Percentiles rank a stretch among this genome's conserved stretches.
Evolutionary conservation across 2,797 vertebrate genomes (phyloP).

Genomic region (Hoplostethus mediterraneus): DNA sequence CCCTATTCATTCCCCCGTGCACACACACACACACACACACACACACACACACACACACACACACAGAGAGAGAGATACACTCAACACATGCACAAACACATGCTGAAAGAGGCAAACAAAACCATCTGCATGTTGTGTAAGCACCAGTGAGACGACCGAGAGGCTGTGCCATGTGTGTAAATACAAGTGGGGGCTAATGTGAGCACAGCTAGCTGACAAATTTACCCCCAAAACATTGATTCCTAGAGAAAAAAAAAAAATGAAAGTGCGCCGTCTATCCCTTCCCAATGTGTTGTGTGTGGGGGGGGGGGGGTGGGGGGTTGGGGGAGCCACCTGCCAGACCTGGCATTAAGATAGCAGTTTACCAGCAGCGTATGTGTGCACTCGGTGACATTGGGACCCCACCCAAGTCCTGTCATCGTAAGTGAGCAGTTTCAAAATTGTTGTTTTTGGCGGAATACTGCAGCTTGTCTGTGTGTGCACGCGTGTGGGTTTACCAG

Average conservation of each 20-base stretch:
- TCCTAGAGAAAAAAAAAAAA: conserved; percentile 42
- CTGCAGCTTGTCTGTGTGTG: conserved; percentile 10
- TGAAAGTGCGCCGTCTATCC: conserved; percentile 24
- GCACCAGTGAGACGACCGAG: conserved; percentile 52
- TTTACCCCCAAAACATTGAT: conserved; percentile 8
- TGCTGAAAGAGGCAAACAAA: conserved; percentile 77
- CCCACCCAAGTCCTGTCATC: too few species aligned
- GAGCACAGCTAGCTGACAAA: conserved; percentile 20
- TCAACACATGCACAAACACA: too few species aligned
- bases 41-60: too few species aligned
- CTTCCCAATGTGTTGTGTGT: conserved; percentile 28
- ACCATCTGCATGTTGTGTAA: conserved; percentile 80
- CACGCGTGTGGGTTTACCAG: background rate
- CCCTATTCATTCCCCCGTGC: conserved; percentile 7
- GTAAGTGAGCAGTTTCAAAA: too few species aligned
- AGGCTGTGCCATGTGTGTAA: conserved; percentile 55
- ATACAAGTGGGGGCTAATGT: conserved; percentile 53
- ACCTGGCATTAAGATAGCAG: conserved; percentile 40
- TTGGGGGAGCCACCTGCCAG: conserved; percentile 53
- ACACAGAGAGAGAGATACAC: too few species aligned
- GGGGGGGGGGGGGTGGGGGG: too few species aligned
- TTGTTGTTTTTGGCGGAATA: conserved; percentile 25
- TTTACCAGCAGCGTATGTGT: conserved; percentile 9
- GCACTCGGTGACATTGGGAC: too few species aligned
- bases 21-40: conserved; percentile 26